A percentile compares a stretch with the other conserved stretches of the same genome.
These are phyloP conservation scores for Sterna hirundo DNA, from an alignment of 2,113 vertebrate genomes.

Conservation along the genomic window DNA sequence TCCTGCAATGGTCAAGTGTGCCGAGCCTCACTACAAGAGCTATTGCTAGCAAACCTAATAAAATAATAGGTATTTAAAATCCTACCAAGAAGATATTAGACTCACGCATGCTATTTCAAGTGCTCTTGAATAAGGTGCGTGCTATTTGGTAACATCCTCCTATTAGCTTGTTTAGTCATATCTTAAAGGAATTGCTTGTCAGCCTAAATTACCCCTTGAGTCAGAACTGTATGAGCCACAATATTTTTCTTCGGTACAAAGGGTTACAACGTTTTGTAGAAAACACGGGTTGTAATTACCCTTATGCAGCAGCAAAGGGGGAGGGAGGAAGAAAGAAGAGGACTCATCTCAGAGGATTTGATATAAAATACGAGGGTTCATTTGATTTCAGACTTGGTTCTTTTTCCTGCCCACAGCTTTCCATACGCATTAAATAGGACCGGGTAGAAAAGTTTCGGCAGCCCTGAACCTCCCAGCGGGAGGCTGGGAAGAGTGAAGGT, in stretches of 20 bases:
- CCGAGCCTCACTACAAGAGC: neutral
- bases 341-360: neutral
- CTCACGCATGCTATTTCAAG: neutral
- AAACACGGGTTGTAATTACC: neutral
- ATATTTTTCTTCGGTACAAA: constrained; percentile 18
- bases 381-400: neutral
- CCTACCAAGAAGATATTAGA: neutral
- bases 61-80: neutral
- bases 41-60: neutral
- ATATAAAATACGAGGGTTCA: neutral
- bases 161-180: constrained; percentile 50
- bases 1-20: neutral
- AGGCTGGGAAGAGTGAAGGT: neutral
- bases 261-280: neutral
- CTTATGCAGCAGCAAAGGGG: neutral
- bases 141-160: constrained; percentile 55
- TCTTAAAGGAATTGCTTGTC: constrained; percentile 24
- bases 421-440: neutral
- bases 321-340: neutral
- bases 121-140: neutral
- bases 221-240: constrained; percentile 34
- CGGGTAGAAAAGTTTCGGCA: neutral
- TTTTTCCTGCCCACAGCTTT: neutral
- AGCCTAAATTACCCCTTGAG: constrained; percentile 48
- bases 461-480: neutral